Evolutionary conservation across 2,797 vertebrate genomes (phyloP), one percentile per base, ranked within the genome.

Genomic region (Acanthurus tractus): DNA sequence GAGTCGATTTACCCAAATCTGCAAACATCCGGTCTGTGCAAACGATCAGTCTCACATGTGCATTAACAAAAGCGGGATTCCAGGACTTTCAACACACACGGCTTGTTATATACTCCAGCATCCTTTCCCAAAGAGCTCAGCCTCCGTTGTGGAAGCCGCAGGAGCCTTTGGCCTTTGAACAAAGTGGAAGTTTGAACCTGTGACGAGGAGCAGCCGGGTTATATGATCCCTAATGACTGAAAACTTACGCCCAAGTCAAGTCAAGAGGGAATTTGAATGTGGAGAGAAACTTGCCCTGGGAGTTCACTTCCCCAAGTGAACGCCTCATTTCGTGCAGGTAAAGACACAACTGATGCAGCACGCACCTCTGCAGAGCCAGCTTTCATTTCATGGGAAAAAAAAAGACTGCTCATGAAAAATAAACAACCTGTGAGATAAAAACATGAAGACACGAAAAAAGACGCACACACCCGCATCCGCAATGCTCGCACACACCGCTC

Each of bases 101-200:
- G 52, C 50, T 46, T 36, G 52, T 70, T 59, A 72, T 1, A 79
- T 56, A 25, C 22, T 64, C 34, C 29, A 48, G 46, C 57, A 72
- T 64, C 38, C 11, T 62, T 49, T 75, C 65, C 70, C 18, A 78
- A 61, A 56, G 38, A 70, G 42, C 53, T 76, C 82, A 59, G 25
- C n/a, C 46, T 59, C n/a, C 20, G 23, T n/a, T 55, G 42, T 50
- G 56, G 22, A 74, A 82, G 61, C 64, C 70, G 76, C 57, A 78
- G 42, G 76, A 86, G 76, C 44, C 44, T 48, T 65, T 58, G 59
- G 71, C 69, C 69, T 80, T 79, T 59, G 45, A 54, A 78, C 49
- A 69, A 74, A 75, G 66, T 54, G 40, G 42, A 73, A 83, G 49
- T 63, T 64, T 74, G 61, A 66, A 58, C 68, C 54, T 63, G 48